Evolutionary conservation across 2,888 invertebrate genomes (phyloP), one percentile per base, ranked within the genome.

Genomic region (Dynastes hyllus): DNA sequence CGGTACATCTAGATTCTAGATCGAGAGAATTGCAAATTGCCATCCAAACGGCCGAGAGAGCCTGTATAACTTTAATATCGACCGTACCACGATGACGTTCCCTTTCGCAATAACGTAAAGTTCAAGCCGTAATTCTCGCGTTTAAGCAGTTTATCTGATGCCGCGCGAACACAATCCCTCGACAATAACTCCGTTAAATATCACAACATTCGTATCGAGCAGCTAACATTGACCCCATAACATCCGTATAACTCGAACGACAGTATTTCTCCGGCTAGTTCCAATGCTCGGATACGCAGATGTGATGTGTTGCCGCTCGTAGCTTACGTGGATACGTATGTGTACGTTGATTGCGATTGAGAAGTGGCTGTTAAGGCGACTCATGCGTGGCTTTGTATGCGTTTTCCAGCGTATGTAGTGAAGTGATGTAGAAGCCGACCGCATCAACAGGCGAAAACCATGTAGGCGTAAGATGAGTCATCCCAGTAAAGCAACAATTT

Each of bases 181-280:
- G 55, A 55, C 16, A 55, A 55, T 55, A 55, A 55, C 55, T 55
- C 55, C 55, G 55, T 55, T 55, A 55, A 55, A 55, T 55, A 55
- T 22, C 55, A 55, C 55, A 22, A 55, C 55, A 55, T 22, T 55
- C 55, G 22, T 55, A 55, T 22, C 55, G 55, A 55, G n/a, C n/a
- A 55, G 55, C 55, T 55, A 55, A 55, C 55, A 55, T 55, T 55
- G 55, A 55, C 55, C 55, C 55, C 55, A 22, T 55, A 55, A 16
- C 55, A 55, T 22, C 22, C 16, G 55, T 22, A 55, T 16, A 55
- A 55, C 55, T 55, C 55, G 55, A n/a, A 55, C 55, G 22, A 55
- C 16, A n/a, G 22, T 55, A 55, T n/a, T 55, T 55, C 55, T 55
- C 53, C 16, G 22, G 22, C n/a, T 22, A 16, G 22, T 5, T 55